These are phyloP conservation scores for Epinotia brunnichana DNA, from an alignment of 2,888 invertebrate genomes.

Conservation along the genomic window DNA sequence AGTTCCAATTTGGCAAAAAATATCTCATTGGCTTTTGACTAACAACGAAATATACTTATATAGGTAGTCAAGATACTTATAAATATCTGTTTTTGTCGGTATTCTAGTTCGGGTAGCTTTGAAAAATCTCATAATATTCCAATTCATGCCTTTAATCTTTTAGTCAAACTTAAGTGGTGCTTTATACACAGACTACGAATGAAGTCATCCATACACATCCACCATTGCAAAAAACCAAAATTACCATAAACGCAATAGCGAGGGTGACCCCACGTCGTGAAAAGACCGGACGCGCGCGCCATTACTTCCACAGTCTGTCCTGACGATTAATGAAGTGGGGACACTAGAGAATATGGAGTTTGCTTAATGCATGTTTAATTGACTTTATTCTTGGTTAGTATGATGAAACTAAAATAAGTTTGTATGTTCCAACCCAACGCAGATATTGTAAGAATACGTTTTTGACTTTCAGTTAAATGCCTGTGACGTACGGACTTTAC, in stretches of 20 bases:
- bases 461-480: too few species aligned
- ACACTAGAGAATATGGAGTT: constrained; percentile 55
- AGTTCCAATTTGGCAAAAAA: too few species aligned
- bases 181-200: not conserved
- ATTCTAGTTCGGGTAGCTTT: too few species aligned
- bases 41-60: too few species aligned
- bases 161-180: not conserved
- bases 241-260: constrained; percentile 60
- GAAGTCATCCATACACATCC: not conserved
- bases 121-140: too few species aligned
- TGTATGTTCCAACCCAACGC: not conserved
- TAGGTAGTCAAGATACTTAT: too few species aligned
- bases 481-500: too few species aligned
- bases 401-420: not conserved
- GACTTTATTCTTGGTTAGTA: constrained; percentile 25
- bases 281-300: constrained; percentile 54
- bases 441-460: too few species aligned
- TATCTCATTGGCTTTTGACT: too few species aligned
- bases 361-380: constrained; percentile 41
- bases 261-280: constrained; percentile 40
- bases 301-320: constrained; percentile 50
- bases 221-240: constrained; percentile 12
- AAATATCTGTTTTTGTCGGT: too few species aligned
- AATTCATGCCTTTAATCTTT: too few species aligned
- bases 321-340: constrained; percentile 71